A percentile compares a stretch with the other conserved stretches of the same genome.
phyloP scores from a whole-genome alignment of 2,113 vertebrate species.

The Halichoeres trimaculatus region DNA sequence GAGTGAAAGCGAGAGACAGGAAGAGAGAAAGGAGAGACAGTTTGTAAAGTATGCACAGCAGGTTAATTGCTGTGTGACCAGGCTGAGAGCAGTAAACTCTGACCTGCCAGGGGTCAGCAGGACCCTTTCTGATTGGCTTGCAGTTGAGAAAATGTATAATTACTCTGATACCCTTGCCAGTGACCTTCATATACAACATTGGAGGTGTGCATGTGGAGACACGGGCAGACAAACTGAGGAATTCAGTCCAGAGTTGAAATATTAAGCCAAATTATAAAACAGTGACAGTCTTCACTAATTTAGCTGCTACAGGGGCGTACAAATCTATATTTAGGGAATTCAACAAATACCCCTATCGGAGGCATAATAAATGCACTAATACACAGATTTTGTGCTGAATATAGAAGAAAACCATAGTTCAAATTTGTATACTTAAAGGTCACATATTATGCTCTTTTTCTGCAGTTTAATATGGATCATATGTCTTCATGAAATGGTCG shows the following conservation, averaged over 20 bases:
- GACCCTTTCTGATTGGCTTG: constrained; percentile 58
- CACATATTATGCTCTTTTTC: too few relatives aligned
- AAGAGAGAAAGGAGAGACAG: constrained; percentile 10
- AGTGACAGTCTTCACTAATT: too few relatives aligned
- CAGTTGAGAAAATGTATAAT: constrained; percentile 63
- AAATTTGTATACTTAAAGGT: too few relatives aligned
- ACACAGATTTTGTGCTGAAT: too few relatives aligned
- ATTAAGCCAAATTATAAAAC: not conserved
- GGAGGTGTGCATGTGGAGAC: not conserved
- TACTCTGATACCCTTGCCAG: constrained; percentile 56
- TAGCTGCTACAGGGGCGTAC: too few relatives aligned
- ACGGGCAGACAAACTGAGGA: not conserved
- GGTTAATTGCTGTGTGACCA: constrained; percentile 74
- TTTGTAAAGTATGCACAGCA: constrained; percentile 26
- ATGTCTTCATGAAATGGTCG: too few relatives aligned
- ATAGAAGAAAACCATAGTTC: too few relatives aligned
- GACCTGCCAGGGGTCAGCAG: constrained; percentile 43
- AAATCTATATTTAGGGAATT: too few relatives aligned
- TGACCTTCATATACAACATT: constrained; percentile 58
- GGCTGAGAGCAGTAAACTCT: constrained; percentile 57
- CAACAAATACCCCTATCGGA: too few relatives aligned
- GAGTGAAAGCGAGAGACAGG: not conserved
- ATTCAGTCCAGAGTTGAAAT: not conserved
- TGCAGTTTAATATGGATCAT: too few relatives aligned
- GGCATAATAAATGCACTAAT: too few relatives aligned